Evolutionary conservation across 2,797 vertebrate species (phyloP).

Genomic region (Sebastes diploproa): DNA sequence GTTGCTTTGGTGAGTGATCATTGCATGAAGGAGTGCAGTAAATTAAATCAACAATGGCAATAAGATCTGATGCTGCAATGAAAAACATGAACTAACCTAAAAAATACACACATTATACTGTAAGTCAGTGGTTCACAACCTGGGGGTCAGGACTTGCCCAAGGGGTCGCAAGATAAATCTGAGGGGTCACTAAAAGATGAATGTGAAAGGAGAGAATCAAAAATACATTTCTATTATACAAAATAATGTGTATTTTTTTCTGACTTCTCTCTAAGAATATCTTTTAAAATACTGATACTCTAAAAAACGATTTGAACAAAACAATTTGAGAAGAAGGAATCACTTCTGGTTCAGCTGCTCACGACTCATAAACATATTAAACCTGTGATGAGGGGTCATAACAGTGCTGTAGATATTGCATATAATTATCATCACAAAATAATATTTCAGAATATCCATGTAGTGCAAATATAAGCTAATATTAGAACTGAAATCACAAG

Average conservation of each 20-base stretch:
- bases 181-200: not conserved
- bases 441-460: not conserved
- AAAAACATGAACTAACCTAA: not conserved
- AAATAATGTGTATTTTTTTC: not conserved
- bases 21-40: constrained; percentile 12
- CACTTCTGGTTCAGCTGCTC: not conserved
- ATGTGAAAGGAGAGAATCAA: not conserved
- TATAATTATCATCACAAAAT: not conserved
- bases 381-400: not conserved
- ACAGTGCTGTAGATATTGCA: not conserved
- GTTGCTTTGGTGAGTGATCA: constrained; percentile 45
- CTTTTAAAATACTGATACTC: not conserved
- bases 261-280: not conserved
- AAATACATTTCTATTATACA: not conserved
- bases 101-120: not conserved
- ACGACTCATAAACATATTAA: not conserved
- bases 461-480: not conserved
- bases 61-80: not conserved
- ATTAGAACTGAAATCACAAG: not conserved
- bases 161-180: not conserved
- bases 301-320: no score
- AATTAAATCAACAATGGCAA: constrained; percentile 27
- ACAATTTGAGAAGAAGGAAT: not conserved
- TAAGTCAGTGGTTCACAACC: not conserved
- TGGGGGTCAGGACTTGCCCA: not conserved